These are phyloP conservation scores for Macroramphosus scolopax DNA, from an alignment of 2,797 vertebrate genomes.

Conservation along the genomic window DNA sequence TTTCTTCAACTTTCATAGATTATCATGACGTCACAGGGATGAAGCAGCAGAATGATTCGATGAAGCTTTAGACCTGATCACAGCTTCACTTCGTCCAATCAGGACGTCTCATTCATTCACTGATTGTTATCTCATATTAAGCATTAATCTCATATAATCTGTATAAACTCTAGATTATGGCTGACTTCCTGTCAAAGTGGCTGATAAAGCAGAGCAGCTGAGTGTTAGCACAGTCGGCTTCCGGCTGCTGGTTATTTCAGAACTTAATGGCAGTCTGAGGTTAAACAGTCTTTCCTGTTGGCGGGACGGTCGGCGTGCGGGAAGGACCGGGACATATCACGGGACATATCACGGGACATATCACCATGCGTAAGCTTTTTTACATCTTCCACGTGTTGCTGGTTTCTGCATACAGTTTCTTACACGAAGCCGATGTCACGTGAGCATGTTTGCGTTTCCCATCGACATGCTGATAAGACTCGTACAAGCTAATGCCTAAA, in stretches of 20 bases:
- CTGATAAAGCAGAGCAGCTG: constrained; percentile 7
- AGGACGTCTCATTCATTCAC: too few species aligned
- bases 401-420: constrained; percentile 15
- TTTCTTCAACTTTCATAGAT: too few species aligned
- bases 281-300: not conserved
- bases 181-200: constrained; percentile 48
- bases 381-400: constrained; percentile 21
- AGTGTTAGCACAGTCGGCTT: not conserved
- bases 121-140: too few species aligned
- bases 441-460: constrained; percentile 31
- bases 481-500: constrained; percentile 63
- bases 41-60: too few species aligned
- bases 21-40: too few species aligned
- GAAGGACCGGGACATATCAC: too few species aligned
- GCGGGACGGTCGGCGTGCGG: not conserved
- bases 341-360: too few species aligned
- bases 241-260: not conserved
- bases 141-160: too few species aligned
- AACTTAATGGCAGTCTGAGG: constrained; percentile 2
- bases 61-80: too few species aligned
- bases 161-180: constrained; percentile 28
- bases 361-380: too few species aligned
- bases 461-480: constrained; percentile 60
- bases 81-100: too few species aligned
- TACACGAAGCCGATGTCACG: constrained; percentile 36